These are phyloP conservation scores for Ceyx melanurus DNA, from an alignment of 2,113 vertebrate genomes.

Conservation along the genomic window DNA sequence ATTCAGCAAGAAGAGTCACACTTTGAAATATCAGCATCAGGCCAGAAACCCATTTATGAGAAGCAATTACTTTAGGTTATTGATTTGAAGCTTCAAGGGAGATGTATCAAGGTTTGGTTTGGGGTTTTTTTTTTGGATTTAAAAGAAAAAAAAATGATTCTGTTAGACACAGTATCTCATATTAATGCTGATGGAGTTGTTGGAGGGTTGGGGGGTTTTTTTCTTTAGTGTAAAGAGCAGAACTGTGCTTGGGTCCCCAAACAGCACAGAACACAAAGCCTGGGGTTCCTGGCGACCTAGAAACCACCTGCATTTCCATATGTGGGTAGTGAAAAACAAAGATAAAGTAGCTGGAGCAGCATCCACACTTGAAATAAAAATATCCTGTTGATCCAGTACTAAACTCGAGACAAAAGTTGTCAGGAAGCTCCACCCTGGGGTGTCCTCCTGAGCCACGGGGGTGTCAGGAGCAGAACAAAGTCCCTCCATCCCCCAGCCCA, in stretches of 20 bases:
- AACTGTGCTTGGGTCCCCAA: neutral
- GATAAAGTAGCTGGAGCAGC: neutral
- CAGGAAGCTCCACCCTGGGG: neutral
- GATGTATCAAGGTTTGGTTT: neutral
- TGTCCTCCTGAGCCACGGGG: accelerated
- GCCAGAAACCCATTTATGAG: neutral
- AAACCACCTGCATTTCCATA: neutral
- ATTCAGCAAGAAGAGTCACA: neutral
- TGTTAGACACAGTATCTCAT: neutral
- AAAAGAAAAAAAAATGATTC: neutral
- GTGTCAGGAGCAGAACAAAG: neutral
- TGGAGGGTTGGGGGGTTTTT: neutral
- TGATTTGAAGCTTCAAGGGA: slow-evolving; percentile 21
- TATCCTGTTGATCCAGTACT: neutral
- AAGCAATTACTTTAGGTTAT: neutral
- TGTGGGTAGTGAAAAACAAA: neutral
- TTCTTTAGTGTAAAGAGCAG: neutral
- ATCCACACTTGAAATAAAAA: neutral
- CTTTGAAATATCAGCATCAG: slow-evolving; percentile 1
- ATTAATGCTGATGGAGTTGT: neutral
- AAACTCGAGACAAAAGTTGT: neutral
- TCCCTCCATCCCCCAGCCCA: neutral
- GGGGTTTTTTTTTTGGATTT: neutral
- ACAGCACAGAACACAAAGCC: accelerated
- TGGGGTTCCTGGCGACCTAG: neutral